A percentile compares a stretch with the other conserved stretches of the same genome.
Evolutionary conservation across 2,888 invertebrate species (phyloP).

Genomic region (Meliscaeva auricollis): DNA sequence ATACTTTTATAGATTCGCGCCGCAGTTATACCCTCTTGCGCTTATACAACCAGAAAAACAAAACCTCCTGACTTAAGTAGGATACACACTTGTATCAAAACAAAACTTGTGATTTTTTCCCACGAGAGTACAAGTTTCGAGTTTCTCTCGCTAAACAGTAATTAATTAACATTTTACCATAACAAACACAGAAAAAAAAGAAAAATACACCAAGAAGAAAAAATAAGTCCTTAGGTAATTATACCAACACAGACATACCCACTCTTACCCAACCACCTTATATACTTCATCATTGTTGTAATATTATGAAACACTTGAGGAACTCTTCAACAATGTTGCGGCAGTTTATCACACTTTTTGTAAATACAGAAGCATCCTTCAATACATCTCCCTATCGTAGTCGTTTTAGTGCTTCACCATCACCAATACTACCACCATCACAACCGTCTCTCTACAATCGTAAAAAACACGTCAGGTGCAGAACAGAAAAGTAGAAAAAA

Average conservation of each 20-base stretch:
- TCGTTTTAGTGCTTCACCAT: background rate
- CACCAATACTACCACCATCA: too few species aligned
- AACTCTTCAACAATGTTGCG: constrained; percentile 49
- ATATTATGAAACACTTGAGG: constrained; percentile 30
- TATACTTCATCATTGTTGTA: background rate
- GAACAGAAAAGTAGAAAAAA: constrained; percentile 14
- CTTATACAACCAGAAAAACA: constrained; percentile 9
- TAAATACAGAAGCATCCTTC: constrained; percentile 47
- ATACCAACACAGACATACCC: background rate
- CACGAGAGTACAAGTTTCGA: constrained; percentile 4
- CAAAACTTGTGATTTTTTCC: constrained; percentile 33
- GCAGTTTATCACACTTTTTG: constrained; percentile 64
- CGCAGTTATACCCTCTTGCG: too few species aligned
- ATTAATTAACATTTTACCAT: constrained; percentile 48
- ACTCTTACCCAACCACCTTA: background rate
- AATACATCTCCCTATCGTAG: constrained; percentile 11
- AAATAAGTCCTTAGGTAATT: constrained; percentile 4
- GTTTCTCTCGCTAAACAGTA: constrained; percentile 22
- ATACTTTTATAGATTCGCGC: background rate
- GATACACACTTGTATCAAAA: constrained; percentile 18
- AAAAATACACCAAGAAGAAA: constrained; percentile 15
- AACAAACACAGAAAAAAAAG: background rate
- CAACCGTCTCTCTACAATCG: background rate
- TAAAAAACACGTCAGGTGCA: constrained; percentile 11
- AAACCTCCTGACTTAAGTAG: constrained; percentile 22